Conservation (phyloP, 2,888 invertebrate species). For the Ceramica pisi region DNA sequence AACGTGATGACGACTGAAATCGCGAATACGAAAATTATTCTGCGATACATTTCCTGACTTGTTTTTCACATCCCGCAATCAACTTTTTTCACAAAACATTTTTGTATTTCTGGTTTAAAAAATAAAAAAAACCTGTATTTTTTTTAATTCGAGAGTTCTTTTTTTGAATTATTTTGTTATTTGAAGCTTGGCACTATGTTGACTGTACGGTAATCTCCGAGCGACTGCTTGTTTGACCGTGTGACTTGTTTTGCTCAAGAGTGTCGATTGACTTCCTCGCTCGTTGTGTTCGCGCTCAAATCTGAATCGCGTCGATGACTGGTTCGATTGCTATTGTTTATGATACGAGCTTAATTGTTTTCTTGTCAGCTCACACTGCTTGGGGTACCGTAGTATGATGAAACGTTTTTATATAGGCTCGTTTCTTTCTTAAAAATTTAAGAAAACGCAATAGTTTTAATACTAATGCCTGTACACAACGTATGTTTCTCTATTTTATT, state of each 20-base stretch:
- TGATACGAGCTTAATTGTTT: constrained; percentile 70
- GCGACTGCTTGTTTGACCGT: constrained; percentile 74
- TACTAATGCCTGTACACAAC: neutral
- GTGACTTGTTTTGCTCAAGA: constrained; percentile 78
- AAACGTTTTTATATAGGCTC: neutral
- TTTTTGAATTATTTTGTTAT: constrained; percentile 40
- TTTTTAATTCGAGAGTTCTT: constrained; percentile 1
- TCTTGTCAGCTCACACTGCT: constrained; percentile 60
- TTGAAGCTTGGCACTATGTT: constrained; percentile 61
- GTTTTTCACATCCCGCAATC: constrained; percentile 78
- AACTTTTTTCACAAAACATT: constrained; percentile 74
- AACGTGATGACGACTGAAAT: constrained; percentile 78
- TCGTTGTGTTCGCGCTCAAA: constrained; percentile 81
- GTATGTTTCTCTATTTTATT: neutral
- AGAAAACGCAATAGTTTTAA: neutral
- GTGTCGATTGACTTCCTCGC: constrained; percentile 60
- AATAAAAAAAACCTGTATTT: constrained; percentile 26
- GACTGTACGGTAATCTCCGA: constrained; percentile 64
- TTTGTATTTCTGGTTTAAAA: constrained; percentile 38
- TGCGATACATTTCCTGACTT: constrained; percentile 82
- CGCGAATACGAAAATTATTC: constrained; percentile 76
- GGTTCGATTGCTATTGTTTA: constrained; percentile 65
- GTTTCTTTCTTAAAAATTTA: neutral
- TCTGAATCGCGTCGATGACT: constrained; percentile 71
- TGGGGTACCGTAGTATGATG: constrained; percentile 57